phyloP scores from a whole-genome alignment of 2,797 vertebrate genomes.

The Chloroceryle inda region DNA sequence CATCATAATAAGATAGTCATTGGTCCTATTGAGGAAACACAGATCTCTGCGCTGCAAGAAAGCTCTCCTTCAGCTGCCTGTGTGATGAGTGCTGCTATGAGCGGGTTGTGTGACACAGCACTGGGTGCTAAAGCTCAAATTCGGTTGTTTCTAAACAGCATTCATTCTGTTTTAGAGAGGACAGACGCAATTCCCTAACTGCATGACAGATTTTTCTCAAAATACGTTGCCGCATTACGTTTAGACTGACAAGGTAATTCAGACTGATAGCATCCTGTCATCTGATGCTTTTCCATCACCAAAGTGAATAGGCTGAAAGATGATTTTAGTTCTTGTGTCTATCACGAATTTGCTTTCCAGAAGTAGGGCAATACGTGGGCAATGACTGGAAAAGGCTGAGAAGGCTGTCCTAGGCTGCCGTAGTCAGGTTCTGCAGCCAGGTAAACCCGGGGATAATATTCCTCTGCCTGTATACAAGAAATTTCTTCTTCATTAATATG shows the following conservation, averaged over 20 bases:
- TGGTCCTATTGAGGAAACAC: neutral
- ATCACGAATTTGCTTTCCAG: neutral
- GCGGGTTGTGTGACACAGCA: rapidly evolving
- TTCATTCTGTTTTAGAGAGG: neutral
- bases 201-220: neutral
- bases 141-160: neutral
- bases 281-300: neutral
- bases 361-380: neutral
- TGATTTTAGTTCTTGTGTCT: neutral
- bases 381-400: neutral
- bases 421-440: neutral
- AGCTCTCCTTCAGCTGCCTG: neutral
- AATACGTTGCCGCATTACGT: neutral
- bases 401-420: neutral
- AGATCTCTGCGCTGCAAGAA: neutral
- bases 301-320: neutral
- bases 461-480: neutral
- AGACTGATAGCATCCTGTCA: neutral
- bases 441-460: neutral
- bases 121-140: neutral
- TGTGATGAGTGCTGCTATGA: rapidly evolving
- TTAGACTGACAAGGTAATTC: neutral
- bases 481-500: neutral
- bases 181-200: neutral
- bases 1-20: neutral